These are phyloP conservation scores for Ectobius pallidus DNA, from an alignment of 2,888 invertebrate genomes.

Conservation along the genomic window DNA sequence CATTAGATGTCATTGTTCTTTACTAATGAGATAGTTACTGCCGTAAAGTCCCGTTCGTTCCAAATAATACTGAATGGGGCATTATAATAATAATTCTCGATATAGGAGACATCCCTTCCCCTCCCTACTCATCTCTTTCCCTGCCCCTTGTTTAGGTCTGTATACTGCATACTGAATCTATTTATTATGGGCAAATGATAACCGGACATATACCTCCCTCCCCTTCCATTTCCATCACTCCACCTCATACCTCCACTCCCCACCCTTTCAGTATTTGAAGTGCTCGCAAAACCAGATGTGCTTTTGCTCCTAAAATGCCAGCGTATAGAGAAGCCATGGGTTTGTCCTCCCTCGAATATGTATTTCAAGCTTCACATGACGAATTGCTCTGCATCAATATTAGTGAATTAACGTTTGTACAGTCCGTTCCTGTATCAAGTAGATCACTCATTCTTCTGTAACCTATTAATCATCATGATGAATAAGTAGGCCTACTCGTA, in stretches of 20 bases:
- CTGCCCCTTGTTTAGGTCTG: neutral
- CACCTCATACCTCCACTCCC: neutral
- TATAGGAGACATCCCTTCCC: constrained; percentile 14
- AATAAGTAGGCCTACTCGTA: too few species aligned
- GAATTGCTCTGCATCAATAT: constrained; percentile 27
- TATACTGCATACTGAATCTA: constrained; percentile 4
- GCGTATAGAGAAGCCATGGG: neutral
- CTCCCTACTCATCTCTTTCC: neutral
- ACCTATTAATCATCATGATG: neutral
- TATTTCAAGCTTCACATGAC: constrained; percentile 11
- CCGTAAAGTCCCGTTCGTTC: neutral
- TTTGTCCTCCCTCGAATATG: constrained; percentile 19
- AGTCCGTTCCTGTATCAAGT: neutral
- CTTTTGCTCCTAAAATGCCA: constrained; percentile 4
- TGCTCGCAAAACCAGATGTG: constrained; percentile 32
- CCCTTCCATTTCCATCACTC: neutral
- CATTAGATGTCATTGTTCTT: too few species aligned
- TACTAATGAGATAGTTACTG: too few species aligned
- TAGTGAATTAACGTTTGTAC: constrained; percentile 29
- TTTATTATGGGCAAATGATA: constrained; percentile 30
- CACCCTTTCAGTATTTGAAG: constrained; percentile 20
- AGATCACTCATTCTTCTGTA: constrained; percentile 16
- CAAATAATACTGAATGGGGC: constrained; percentile 12
- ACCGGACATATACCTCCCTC: constrained; percentile 15
- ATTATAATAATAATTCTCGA: constrained; percentile 30